phyloP scores from a whole-genome alignment of 2,113 vertebrate species.

The Scomber japonicus region DNA sequence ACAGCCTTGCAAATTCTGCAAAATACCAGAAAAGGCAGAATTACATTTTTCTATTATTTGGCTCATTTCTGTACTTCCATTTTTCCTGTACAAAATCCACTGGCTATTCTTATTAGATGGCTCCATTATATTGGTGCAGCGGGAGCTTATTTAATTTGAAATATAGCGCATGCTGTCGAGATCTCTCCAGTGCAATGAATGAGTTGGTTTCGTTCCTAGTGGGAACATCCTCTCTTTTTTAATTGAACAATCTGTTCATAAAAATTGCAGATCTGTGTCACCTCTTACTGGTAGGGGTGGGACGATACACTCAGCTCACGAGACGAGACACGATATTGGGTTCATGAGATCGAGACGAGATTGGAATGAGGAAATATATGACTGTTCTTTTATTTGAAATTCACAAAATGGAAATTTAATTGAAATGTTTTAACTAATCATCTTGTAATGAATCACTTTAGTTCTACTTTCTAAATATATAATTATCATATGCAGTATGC shows the following conservation, averaged over 20 bases:
- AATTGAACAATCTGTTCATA: conserved; percentile 29
- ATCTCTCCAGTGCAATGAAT: conserved; percentile 23
- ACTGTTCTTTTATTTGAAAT: too few relatives aligned
- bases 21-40: conserved; percentile 9
- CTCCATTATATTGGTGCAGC: conserved; percentile 11
- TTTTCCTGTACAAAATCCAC: conserved; percentile 10
- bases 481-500: too few relatives aligned
- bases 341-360: too few relatives aligned
- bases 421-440: too few relatives aligned
- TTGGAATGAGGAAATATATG: too few relatives aligned
- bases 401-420: too few relatives aligned
- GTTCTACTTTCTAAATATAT: too few relatives aligned
- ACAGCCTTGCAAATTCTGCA: background rate
- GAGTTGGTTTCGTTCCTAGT: conserved; percentile 21
- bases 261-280: conserved; percentile 20
- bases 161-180: conserved; percentile 20
- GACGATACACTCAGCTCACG: too few relatives aligned
- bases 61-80: conserved; percentile 1
- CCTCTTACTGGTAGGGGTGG: background rate
- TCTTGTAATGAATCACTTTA: too few relatives aligned
- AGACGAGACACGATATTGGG: too few relatives aligned
- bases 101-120: background rate
- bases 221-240: conserved; percentile 1
- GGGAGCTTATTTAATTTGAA: conserved; percentile 45
- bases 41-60: background rate